Evolutionary conservation across 2,113 vertebrate genomes (phyloP).

Genomic region (Serilophus lunatus): DNA sequence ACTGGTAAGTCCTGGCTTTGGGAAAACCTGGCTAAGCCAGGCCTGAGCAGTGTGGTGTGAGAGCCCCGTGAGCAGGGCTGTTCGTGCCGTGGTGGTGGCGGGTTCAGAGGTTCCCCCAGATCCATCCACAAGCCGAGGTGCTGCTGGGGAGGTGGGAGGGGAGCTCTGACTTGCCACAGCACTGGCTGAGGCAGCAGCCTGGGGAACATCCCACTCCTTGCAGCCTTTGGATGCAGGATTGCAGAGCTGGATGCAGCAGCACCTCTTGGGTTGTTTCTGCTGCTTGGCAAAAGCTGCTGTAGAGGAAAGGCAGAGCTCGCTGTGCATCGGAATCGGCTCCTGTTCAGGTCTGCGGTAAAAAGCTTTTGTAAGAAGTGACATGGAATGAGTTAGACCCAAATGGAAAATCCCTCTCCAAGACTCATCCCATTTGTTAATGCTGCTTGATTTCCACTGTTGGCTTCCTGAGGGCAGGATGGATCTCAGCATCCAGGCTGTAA

Average conservation of each 20-base stretch:
- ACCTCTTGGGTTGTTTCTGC: not conserved
- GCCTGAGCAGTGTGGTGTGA: not conserved
- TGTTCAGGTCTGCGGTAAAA: not conserved
- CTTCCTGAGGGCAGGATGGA: not conserved
- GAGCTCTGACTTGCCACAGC: accelerated
- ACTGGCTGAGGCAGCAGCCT: not conserved
- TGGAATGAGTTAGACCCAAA: not conserved
- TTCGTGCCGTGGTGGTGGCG: not conserved
- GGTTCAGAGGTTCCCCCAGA: not conserved
- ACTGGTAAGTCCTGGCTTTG: slow-evolving; percentile 74
- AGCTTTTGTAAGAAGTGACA: not conserved
- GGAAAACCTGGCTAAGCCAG: not conserved
- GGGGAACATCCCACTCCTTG: not conserved
- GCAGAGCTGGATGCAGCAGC: not conserved
- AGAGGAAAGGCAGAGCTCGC: not conserved
- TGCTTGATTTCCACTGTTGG: not conserved
- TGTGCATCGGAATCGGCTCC: not conserved
- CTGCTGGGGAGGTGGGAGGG: not conserved
- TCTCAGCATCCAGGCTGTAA: not conserved
- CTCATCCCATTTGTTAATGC: not conserved
- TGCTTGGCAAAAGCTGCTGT: not conserved
- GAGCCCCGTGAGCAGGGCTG: not conserved
- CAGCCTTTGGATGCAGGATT: not conserved
- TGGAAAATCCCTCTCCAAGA: not conserved
- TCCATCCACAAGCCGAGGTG: accelerated